These are phyloP conservation scores for Drosophila siamana DNA, from an alignment of 2,888 invertebrate genomes.

Conservation along the genomic window DNA sequence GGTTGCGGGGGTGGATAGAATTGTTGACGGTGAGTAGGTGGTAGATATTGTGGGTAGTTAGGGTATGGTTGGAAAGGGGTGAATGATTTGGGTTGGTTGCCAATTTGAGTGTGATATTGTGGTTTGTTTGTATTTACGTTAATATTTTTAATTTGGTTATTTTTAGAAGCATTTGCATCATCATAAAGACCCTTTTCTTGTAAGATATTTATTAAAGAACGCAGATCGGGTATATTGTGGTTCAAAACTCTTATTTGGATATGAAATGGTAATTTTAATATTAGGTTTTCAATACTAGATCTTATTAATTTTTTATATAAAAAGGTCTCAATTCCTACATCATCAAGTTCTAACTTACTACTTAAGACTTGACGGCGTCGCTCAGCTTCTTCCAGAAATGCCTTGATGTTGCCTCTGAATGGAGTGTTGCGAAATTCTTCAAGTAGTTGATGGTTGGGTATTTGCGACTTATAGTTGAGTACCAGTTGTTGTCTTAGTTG, in stretches of 20 bases:
- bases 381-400: slow-evolving; percentile 12
- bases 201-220: slow-evolving; percentile 5
- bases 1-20: background rate
- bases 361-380: slow-evolving; percentile 1
- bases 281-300: slow-evolving; percentile 6
- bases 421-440: slow-evolving; percentile 4
- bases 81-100: slow-evolving; percentile 1
- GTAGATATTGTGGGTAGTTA: background rate
- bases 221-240: slow-evolving; percentile 1
- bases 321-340: background rate
- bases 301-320: background rate
- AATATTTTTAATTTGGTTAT: background rate
- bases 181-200: slow-evolving; percentile 12
- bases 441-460: slow-evolving; percentile 4
- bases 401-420: slow-evolving; percentile 10
- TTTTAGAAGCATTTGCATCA: too few relatives aligned
- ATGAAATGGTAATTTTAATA: slow-evolving; percentile 7
- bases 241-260: slow-evolving; percentile 13
- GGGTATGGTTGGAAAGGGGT: slow-evolving; percentile 2
- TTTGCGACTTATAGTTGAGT: slow-evolving; percentile 2
- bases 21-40: background rate
- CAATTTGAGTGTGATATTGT: background rate
- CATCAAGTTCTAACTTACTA: slow-evolving; percentile 13
- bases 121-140: background rate
- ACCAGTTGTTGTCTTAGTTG: background rate